Evolutionary conservation across 2,888 invertebrate genomes (phyloP).

Genomic region (Aporophyla nigra): DNA sequence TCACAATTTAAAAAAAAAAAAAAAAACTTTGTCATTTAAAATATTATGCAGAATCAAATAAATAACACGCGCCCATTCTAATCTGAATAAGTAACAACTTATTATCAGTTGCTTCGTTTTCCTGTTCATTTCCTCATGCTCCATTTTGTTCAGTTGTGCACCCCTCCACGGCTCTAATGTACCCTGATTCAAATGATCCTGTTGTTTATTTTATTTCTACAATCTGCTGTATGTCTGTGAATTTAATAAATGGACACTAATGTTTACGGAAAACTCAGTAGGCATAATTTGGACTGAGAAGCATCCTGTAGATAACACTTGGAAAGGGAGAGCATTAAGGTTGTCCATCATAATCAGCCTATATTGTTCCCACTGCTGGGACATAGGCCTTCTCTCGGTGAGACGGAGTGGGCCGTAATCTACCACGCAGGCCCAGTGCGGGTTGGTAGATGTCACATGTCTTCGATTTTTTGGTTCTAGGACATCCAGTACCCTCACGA

Average conservation of each 20-base stretch:
- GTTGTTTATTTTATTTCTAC: conserved; percentile 47
- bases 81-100: conserved; percentile 33
- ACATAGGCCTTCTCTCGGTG: too few species aligned
- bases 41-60: neutral
- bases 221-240: conserved; percentile 10
- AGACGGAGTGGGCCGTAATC: too few species aligned
- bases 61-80: conserved; percentile 4
- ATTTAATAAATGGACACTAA: conserved; percentile 16
- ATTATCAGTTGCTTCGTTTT: conserved; percentile 63
- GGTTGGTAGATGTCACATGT: too few species aligned
- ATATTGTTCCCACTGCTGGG: too few species aligned
- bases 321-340: too few species aligned
- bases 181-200: conserved; percentile 31
- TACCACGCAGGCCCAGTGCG: too few species aligned
- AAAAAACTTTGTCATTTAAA: too few species aligned
- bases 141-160: conserved; percentile 41
- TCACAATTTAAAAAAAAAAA: too few species aligned
- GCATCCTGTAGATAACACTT: too few species aligned
- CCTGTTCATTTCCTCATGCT: conserved; percentile 77
- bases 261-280: neutral
- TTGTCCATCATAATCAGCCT: too few species aligned
- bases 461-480: too few species aligned
- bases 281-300: neutral
- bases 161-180: conserved; percentile 45
- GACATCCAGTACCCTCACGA: too few species aligned